Evolutionary conservation across 2,888 invertebrate species (phyloP).

Genomic region (Spatulosminthurus flaviceps): DNA sequence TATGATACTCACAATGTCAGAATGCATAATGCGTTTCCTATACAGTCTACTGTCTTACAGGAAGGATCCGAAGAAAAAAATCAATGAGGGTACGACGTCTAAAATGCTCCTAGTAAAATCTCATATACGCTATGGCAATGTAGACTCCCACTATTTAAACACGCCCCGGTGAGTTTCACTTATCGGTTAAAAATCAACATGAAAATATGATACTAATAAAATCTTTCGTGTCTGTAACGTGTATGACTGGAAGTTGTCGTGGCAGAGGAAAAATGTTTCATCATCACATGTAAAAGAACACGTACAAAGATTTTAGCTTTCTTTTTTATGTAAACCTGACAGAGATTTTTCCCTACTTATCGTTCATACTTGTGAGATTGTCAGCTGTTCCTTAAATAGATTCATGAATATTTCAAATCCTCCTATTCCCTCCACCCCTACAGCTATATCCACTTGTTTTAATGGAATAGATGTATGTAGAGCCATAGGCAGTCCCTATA

Average conservation of each 20-base stretch:
- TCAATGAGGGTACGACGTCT: too few relatives aligned
- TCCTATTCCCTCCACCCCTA: not conserved
- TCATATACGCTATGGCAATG: not conserved
- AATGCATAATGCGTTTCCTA: too few relatives aligned
- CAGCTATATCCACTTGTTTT: too few relatives aligned
- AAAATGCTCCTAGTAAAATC: too few relatives aligned
- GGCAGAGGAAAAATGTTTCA: conserved; percentile 9
- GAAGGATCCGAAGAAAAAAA: too few relatives aligned
- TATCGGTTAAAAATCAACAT: conserved; percentile 27
- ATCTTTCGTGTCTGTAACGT: conserved; percentile 5
- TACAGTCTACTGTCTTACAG: too few relatives aligned
- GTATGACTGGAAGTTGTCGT: not conserved
- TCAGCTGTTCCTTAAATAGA: conserved; percentile 25
- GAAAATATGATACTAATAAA: conserved; percentile 35
- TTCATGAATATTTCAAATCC: not conserved
- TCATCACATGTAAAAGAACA: not conserved
- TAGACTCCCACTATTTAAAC: conserved; percentile 23
- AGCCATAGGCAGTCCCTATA: too few relatives aligned
- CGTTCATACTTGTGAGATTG: conserved; percentile 1
- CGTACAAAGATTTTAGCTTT: not conserved
- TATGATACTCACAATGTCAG: too few relatives aligned
- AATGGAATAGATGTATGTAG: too few relatives aligned
- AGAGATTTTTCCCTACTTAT: conserved; percentile 8
- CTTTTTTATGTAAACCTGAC: not conserved
- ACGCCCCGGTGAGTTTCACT: conserved; percentile 34